These are phyloP conservation scores for Ceyx margarethae DNA, from an alignment of 2,113 vertebrate species.

Conservation along the genomic window DNA sequence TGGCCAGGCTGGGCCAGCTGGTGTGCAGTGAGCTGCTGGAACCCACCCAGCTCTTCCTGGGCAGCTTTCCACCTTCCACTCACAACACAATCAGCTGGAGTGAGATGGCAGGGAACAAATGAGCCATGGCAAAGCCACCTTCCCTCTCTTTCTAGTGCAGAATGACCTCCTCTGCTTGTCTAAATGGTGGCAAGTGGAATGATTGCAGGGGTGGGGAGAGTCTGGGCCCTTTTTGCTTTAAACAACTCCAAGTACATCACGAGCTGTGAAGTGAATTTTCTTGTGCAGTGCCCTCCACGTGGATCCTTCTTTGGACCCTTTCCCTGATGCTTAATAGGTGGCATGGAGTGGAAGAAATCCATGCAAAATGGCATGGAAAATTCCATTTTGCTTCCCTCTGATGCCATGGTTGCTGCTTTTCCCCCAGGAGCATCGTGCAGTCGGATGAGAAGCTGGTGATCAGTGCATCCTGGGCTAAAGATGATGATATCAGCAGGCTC, in stretches of 20 bases:
- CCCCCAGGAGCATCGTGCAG: slow-evolving; percentile 85
- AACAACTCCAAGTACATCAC: not conserved
- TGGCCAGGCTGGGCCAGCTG: not conserved
- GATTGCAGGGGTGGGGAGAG: not conserved
- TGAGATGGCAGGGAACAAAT: not conserved
- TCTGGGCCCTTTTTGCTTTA: not conserved
- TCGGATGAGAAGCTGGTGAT: slow-evolving; percentile 96
- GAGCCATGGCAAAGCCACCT: not conserved
- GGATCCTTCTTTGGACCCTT: not conserved
- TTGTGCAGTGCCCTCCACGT: rapidly evolving
- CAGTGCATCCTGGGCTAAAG: slow-evolving; percentile 97
- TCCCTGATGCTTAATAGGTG: too few species aligned
- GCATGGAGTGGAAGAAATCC: rapidly evolving
- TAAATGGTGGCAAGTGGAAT: not conserved
- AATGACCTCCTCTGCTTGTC: not conserved
- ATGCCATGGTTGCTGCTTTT: not conserved
- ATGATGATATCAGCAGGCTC: slow-evolving; percentile 95
- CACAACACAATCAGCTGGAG: not conserved
- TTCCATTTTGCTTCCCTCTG: not conserved
- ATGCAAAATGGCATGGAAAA: rapidly evolving
- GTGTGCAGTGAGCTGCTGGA: not conserved
- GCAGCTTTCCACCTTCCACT: not conserved
- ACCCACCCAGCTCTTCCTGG: slow-evolving; percentile 14
- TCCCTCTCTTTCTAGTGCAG: not conserved
- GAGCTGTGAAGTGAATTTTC: not conserved